Conservation (phyloP, 2,888 invertebrate genomes). For the Liodrosophila aerea region DNA sequence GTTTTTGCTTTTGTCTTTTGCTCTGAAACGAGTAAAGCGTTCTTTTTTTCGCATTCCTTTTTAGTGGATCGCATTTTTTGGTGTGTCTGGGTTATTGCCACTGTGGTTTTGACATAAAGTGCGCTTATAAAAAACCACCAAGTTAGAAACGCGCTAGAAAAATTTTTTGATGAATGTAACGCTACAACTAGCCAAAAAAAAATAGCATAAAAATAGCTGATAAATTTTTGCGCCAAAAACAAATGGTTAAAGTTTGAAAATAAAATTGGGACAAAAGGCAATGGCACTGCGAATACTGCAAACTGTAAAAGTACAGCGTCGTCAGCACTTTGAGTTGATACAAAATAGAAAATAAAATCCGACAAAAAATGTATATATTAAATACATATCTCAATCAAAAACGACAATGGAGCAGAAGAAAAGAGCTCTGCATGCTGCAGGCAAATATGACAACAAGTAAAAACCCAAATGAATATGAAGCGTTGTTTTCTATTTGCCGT, state of each 20-base stretch:
- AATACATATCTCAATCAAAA: constrained; percentile 76
- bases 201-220: constrained; percentile 66
- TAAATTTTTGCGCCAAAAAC: constrained; percentile 65
- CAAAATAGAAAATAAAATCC: background rate
- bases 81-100: constrained; percentile 44
- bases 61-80: constrained; percentile 39
- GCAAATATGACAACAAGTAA: constrained; percentile 69
- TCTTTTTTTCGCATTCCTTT: constrained; percentile 52
- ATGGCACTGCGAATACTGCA: constrained; percentile 16
- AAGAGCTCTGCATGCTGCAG: constrained; percentile 42
- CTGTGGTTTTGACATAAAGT: constrained; percentile 76
- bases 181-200: constrained; percentile 40
- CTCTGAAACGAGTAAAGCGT: constrained; percentile 15
- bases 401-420: constrained; percentile 50
- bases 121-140: constrained; percentile 73
- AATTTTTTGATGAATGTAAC: constrained; percentile 72
- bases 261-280: constrained; percentile 73
- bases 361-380: constrained; percentile 55
- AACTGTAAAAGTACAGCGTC: constrained; percentile 26
- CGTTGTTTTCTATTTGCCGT: constrained; percentile 43
- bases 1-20: constrained; percentile 54
- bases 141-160: constrained; percentile 67
- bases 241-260: constrained; percentile 75
- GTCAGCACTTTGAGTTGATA: constrained; percentile 31
- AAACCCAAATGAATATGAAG: constrained; percentile 68